phyloP scores from a whole-genome alignment of 1,140 invertebrate species.

The Hetaerina americana region DNA sequence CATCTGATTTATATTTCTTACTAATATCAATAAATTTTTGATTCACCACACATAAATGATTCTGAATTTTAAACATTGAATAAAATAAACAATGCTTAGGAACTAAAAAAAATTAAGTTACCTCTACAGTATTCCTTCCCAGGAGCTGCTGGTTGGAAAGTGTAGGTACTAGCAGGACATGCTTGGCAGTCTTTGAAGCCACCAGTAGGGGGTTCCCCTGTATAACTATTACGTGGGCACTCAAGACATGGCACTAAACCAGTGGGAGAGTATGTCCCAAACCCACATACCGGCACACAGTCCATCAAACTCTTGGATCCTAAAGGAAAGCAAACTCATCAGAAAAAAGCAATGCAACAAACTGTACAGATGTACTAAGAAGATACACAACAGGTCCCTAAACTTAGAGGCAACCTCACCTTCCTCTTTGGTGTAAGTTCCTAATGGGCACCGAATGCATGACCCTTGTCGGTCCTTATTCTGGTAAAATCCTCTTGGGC shows the following conservation, averaged over 20 bases:
- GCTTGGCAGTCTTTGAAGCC: constrained; percentile 90
- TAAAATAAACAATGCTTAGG: neutral
- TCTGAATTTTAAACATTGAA: neutral
- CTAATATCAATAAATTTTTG: too few species aligned
- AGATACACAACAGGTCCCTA: neutral
- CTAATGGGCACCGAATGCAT: constrained; percentile 76
- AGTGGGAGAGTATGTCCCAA: constrained; percentile 88
- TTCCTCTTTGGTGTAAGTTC: constrained; percentile 83
- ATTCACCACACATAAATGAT: too few species aligned
- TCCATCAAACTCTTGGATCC: constrained; percentile 62
- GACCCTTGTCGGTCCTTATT: constrained; percentile 76
- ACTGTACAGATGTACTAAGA: constrained; percentile 13
- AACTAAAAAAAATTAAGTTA: constrained; percentile 20
- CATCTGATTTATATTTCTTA: too few species aligned
- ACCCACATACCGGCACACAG: constrained; percentile 88
- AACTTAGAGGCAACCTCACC: constrained; percentile 32
- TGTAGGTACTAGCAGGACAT: constrained; percentile 81
- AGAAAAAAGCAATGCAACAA: neutral
- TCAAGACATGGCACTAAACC: constrained; percentile 89
- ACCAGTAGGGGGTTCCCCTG: constrained; percentile 70
- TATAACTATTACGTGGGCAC: constrained; percentile 87
- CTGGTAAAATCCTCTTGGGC: constrained; percentile 82
- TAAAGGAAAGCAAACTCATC: constrained; percentile 11
- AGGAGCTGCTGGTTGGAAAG: constrained; percentile 81
- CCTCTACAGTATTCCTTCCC: constrained; percentile 70